Percentiles rank a stretch among this genome's conserved stretches.
Conservation (phyloP, 2,888 invertebrate genomes). For the Drosophila atroscutellata region DNA sequence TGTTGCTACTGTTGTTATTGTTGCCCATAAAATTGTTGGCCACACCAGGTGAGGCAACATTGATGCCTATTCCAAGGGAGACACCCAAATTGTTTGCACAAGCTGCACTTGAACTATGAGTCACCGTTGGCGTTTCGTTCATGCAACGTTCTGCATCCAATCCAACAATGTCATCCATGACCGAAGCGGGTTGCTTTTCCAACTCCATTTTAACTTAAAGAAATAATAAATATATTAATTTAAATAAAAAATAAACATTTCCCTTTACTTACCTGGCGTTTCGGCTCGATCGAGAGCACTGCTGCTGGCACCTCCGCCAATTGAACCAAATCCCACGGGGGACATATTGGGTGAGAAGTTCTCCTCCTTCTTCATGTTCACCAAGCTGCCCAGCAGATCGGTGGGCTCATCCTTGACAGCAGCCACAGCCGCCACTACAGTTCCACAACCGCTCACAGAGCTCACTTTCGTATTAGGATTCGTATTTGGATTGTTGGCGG, state of each 20-base stretch:
- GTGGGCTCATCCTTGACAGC: constrained; percentile 74
- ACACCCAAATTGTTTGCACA: constrained; percentile 8
- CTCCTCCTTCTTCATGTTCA: constrained; percentile 82
- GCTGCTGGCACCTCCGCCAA: constrained; percentile 50
- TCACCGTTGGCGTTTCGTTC: constrained; percentile 29
- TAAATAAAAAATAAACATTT: neutral
- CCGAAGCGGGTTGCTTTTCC: constrained; percentile 53
- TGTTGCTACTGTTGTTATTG: constrained; percentile 9
- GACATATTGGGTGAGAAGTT: constrained; percentile 79
- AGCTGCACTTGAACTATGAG: constrained; percentile 2
- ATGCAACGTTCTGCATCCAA: constrained; percentile 49
- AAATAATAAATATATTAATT: neutral
- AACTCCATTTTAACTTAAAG: constrained; percentile 65
- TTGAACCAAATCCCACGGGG: constrained; percentile 82
- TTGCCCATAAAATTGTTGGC: constrained; percentile 34
- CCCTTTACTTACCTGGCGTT: constrained; percentile 49
- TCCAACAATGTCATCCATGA: constrained; percentile 53
- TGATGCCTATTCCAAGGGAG: constrained; percentile 27
- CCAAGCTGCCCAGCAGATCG: constrained; percentile 68
- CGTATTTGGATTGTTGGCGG: constrained; percentile 3
- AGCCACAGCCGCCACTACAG: constrained; percentile 7
- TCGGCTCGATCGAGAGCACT: constrained; percentile 51
- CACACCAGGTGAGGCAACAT: constrained; percentile 11
- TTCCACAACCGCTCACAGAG: neutral
- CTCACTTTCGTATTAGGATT: constrained; percentile 21